A percentile compares a stretch with the other conserved stretches of the same genome.
phyloP scores from a whole-genome alignment of 2,888 invertebrate genomes.

The Aspidiotus destructor region DNA sequence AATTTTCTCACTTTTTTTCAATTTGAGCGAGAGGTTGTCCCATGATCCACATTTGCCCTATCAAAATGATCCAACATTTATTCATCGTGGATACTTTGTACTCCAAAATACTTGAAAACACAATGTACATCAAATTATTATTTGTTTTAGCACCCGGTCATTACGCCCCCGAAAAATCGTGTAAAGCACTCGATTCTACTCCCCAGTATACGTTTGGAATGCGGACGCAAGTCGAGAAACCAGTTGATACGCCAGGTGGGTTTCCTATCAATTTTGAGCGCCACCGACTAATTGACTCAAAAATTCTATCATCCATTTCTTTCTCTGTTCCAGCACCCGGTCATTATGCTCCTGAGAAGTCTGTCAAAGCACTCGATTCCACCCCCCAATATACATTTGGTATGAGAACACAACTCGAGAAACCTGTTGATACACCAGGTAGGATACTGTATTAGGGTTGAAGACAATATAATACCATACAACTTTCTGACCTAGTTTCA shows the following conservation, averaged over 20 bases:
- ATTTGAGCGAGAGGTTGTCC: no score
- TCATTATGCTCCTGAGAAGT: constrained; percentile 51
- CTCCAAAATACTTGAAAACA: no score
- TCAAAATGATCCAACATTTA: no score
- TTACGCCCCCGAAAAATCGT: constrained; percentile 52
- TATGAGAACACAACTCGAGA: constrained; percentile 54
- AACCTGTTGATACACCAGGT: constrained; percentile 57
- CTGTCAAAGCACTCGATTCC: constrained; percentile 46
- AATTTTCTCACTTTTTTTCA: no score
- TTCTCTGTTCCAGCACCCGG: constrained; percentile 8
- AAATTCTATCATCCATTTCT: no score
- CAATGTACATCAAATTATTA: not conserved
- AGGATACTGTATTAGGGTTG: no score
- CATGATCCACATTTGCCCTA: no score
- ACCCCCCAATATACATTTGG: constrained; percentile 66
- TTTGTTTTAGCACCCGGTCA: constrained; percentile 5
- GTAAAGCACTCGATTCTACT: constrained; percentile 47
- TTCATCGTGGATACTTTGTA: no score
- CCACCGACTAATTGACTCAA: no score
- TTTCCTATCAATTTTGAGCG: not conserved
- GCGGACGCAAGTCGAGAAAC: constrained; percentile 53
- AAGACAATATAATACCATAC: no score
- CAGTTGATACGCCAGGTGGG: constrained; percentile 55
- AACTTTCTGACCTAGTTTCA: no score
- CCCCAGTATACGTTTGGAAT: constrained; percentile 65